Evolutionary conservation across 2,888 invertebrate genomes (phyloP).

Genomic region (Caenorhabditis becei): DNA sequence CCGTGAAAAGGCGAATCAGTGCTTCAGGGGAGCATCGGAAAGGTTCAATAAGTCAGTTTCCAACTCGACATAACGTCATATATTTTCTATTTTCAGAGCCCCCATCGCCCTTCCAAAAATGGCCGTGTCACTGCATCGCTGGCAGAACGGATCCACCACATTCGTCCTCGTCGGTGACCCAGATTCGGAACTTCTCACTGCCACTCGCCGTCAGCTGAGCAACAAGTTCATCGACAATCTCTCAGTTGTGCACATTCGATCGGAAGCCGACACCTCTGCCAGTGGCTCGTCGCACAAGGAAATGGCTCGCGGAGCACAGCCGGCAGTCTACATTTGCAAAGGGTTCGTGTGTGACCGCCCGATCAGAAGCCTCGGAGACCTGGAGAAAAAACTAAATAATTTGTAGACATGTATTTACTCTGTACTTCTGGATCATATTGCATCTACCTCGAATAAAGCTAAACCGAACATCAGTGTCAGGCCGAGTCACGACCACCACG

Average conservation of each 20-base stretch:
- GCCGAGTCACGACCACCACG: slow-evolving; percentile 44
- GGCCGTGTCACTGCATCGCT: slow-evolving; percentile 42
- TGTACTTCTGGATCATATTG: slow-evolving; percentile 12
- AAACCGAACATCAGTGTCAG: slow-evolving; percentile 53
- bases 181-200: slow-evolving; percentile 24
- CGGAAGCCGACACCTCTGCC: slow-evolving; percentile 30
- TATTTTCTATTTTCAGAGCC: slow-evolving; percentile 19
- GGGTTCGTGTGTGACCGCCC: slow-evolving; percentile 60
- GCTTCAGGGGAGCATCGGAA: slow-evolving; percentile 84
- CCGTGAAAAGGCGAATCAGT: slow-evolving; percentile 78
- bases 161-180: slow-evolving; percentile 49
- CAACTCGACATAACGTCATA: not conserved
- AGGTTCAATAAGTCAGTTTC: slow-evolving; percentile 84
- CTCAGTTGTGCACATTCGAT: slow-evolving; percentile 41
- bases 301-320: slow-evolving; percentile 48
- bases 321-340: slow-evolving; percentile 63
- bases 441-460: slow-evolving; percentile 16
- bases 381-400: slow-evolving; percentile 36
- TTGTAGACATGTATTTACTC: slow-evolving; percentile 16
- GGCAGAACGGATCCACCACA: slow-evolving; percentile 46
- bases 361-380: slow-evolving; percentile 29
- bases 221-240: slow-evolving; percentile 29
- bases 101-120: slow-evolving; percentile 52
- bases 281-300: slow-evolving; percentile 44
- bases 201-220: slow-evolving; percentile 11